Conservation (phyloP, 1,140 invertebrate species). For the Meloidogyne hapla region DNA sequence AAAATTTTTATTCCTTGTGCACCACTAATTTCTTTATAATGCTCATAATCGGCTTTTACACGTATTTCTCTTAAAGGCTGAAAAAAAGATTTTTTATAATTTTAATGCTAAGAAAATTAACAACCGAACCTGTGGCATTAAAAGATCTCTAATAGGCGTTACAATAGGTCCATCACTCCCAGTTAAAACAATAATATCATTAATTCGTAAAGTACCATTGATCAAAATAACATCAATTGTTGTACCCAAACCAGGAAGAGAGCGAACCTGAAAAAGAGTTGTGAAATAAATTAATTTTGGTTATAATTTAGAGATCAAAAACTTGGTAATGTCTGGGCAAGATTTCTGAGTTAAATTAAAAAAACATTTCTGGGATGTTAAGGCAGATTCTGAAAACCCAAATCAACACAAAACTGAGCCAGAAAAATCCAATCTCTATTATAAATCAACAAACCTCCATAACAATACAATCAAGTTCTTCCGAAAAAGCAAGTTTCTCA, state of each 20-base stretch:
- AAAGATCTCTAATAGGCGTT: constrained; percentile 89
- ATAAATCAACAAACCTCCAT: constrained; percentile 77
- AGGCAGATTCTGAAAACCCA: too few relatives aligned
- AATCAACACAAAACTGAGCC: too few relatives aligned
- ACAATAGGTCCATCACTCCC: constrained; percentile 97
- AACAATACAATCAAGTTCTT: constrained; percentile 93
- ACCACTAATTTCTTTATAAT: constrained; percentile 88
- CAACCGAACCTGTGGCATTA: constrained; percentile 87
- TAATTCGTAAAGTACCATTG: constrained; percentile 86
- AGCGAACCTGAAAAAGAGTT: constrained; percentile 75
- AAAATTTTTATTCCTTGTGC: constrained; percentile 95
- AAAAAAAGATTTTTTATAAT: background rate
- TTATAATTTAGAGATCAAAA: too few relatives aligned
- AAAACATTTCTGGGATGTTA: too few relatives aligned
- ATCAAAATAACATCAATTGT: constrained; percentile 97
- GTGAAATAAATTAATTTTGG: background rate
- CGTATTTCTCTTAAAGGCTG: background rate
- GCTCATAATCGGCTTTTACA: constrained; percentile 85
- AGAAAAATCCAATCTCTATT: too few relatives aligned
- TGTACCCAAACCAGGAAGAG: constrained; percentile 91
- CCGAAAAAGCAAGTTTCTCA: constrained; percentile 84
- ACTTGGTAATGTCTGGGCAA: too few relatives aligned
- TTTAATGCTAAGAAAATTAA: too few relatives aligned
- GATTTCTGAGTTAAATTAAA: too few relatives aligned
- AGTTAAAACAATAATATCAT: constrained; percentile 89